Evolutionary conservation across 2,888 invertebrate genomes (phyloP).

Genomic region (Imbricaverruca yamaguchii): DNA sequence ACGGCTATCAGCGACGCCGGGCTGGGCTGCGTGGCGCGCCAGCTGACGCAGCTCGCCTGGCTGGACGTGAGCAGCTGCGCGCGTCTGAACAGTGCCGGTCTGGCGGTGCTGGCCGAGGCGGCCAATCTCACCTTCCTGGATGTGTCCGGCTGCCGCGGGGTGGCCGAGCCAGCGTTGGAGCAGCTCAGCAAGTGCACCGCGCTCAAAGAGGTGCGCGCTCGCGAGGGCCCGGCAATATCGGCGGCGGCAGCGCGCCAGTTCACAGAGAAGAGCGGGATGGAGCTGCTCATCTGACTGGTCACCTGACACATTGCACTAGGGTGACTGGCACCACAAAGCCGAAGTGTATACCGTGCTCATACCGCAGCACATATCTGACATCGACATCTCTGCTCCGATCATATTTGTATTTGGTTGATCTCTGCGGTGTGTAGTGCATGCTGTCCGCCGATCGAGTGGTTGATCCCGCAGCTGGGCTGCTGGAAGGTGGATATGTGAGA

Average conservation of each 20-base stretch:
- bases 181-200: background rate
- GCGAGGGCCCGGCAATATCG: background rate
- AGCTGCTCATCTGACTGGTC: background rate
- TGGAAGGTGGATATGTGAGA: too few relatives aligned
- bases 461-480: too few relatives aligned
- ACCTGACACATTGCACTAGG: too few relatives aligned
- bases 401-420: too few relatives aligned
- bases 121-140: background rate
- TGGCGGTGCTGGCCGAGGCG: conserved; percentile 27
- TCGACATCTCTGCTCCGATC: too few relatives aligned
- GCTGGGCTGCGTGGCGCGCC: conserved; percentile 27
- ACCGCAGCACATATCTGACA: too few relatives aligned
- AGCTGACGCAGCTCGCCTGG: conserved; percentile 27
- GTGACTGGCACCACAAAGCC: too few relatives aligned
- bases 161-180: background rate
- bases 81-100: conserved; percentile 28
- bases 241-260: background rate
- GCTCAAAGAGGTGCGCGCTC: background rate
- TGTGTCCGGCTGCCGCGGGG: background rate
- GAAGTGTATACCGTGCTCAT: too few relatives aligned
- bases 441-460: too few relatives aligned
- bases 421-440: too few relatives aligned
- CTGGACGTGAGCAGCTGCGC: conserved; percentile 31
- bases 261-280: background rate
- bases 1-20: conserved; percentile 31